Percentiles rank a stretch among this genome's conserved stretches.
Conservation (phyloP, 2,888 invertebrate species). For the Gortyna flavago region DNA sequence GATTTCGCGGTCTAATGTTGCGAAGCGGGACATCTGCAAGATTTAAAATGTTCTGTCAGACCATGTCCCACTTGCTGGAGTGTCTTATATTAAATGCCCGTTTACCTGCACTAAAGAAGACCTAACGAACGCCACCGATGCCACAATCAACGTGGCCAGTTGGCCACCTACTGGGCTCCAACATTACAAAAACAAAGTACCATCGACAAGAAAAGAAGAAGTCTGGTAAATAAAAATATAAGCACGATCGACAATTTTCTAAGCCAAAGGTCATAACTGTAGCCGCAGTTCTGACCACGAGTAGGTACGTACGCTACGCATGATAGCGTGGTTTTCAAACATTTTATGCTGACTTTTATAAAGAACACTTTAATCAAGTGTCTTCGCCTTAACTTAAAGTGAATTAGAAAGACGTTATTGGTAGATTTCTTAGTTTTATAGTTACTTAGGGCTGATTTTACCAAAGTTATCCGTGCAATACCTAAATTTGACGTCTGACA, state of each 20-base stretch:
- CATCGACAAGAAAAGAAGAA: neutral
- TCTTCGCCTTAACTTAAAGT: neutral
- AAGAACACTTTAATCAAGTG: neutral
- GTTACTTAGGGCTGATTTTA: neutral
- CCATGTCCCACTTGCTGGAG: neutral
- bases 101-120: neutral
- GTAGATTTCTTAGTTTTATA: neutral
- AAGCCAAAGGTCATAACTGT: neutral
- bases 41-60: neutral
- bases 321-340: neutral
- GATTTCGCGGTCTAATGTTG: conserved; percentile 84
- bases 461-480: no score
- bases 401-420: neutral
- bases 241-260: neutral
- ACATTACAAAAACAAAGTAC: neutral
- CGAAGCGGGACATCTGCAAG: conserved; percentile 74
- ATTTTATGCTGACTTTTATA: neutral
- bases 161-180: neutral
- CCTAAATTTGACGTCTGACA: no score
- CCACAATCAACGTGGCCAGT: neutral
- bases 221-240: neutral
- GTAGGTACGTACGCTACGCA: neutral
- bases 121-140: neutral
- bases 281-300: neutral
- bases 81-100: neutral